These are phyloP conservation scores for Nesidiocoris tenuis DNA, from an alignment of 2,888 invertebrate genomes.

Conservation along the genomic window DNA sequence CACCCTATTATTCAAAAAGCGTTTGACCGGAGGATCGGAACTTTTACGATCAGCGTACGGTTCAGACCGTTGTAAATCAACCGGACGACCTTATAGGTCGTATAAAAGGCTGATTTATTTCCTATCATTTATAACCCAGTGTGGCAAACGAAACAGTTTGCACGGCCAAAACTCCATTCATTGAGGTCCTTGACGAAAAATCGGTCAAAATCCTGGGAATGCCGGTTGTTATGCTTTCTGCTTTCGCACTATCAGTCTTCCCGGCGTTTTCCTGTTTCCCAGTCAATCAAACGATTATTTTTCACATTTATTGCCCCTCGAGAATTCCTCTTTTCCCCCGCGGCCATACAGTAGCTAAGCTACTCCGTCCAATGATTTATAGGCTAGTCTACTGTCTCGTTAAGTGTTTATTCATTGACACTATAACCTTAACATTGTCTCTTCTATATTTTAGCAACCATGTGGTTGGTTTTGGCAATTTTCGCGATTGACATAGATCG, in stretches of 20 bases:
- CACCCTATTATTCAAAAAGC: not conserved
- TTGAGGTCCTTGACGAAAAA: not conserved
- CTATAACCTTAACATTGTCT: not conserved
- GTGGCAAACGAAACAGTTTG: not conserved
- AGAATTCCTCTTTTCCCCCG: not conserved
- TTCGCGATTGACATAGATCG: too few species aligned
- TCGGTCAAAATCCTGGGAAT: not conserved
- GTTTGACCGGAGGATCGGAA: not conserved
- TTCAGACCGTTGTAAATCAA: constrained; percentile 12
- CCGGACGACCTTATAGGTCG: constrained; percentile 7
- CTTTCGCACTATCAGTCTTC: not conserved
- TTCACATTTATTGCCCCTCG: not conserved
- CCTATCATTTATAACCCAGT: not conserved
- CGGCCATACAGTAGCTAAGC: not conserved
- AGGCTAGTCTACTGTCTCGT: not conserved
- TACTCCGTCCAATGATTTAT: not conserved
- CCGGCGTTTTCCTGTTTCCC: too few species aligned
- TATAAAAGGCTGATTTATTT: constrained; percentile 6
- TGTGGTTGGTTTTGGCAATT: too few species aligned
- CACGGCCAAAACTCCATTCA: not conserved
- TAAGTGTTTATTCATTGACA: not conserved
- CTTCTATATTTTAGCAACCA: not conserved
- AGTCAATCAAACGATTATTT: not conserved
- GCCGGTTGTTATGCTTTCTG: not conserved
- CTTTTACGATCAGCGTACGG: not conserved